These are phyloP conservation scores for Strigops habroptila DNA, from an alignment of 2,113 vertebrate genomes.

Conservation along the genomic window DNA sequence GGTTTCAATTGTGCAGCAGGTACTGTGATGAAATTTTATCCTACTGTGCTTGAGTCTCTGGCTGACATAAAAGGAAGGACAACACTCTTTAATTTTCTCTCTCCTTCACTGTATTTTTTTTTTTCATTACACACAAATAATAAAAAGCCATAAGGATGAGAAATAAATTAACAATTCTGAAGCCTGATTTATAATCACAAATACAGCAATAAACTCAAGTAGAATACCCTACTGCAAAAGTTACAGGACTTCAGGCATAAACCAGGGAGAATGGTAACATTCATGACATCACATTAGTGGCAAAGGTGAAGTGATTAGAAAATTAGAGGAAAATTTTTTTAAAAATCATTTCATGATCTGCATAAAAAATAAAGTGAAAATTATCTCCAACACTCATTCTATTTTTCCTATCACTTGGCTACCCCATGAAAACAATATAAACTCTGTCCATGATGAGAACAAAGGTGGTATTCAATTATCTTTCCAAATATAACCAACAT, in stretches of 20 bases:
- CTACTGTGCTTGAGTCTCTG: neutral
- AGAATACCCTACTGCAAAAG: neutral
- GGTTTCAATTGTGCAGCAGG: slow-evolving; percentile 4
- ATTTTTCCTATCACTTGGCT: neutral
- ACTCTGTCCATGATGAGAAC: neutral
- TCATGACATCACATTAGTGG: neutral
- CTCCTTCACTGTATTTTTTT: neutral
- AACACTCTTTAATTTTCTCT: slow-evolving; percentile 22
- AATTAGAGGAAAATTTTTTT: neutral
- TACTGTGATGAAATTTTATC: slow-evolving; percentile 17
- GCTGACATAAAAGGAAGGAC: neutral
- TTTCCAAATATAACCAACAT: neutral
- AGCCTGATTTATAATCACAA: slow-evolving; percentile 14
- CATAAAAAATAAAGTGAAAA: neutral
- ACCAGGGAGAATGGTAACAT: neutral
- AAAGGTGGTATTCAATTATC: neutral
- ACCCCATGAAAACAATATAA: neutral
- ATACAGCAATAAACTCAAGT: neutral
- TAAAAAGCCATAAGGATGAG: neutral
- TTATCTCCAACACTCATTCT: neutral
- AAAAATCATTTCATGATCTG: neutral
- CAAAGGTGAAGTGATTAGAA: neutral
- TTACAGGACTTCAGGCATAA: neutral
- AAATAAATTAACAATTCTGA: slow-evolving; percentile 1
- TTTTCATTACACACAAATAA: slow-evolving; percentile 16